These are phyloP conservation scores for Pyrgus malvae DNA, from an alignment of 2,888 invertebrate genomes.

Conservation along the genomic window DNA sequence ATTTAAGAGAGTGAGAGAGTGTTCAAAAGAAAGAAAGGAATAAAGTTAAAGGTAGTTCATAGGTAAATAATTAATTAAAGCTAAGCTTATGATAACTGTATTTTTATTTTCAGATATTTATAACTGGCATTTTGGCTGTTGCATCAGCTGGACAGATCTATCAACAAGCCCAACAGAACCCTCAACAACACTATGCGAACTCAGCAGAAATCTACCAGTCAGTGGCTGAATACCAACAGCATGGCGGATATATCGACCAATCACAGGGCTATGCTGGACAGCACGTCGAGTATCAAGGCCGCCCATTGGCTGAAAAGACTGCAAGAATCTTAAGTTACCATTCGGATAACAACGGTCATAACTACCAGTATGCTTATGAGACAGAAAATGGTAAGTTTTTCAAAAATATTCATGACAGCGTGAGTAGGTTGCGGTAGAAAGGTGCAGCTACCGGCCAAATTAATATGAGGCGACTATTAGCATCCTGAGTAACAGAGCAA, in stretches of 20 bases:
- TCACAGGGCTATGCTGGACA: slow-evolving; percentile 40
- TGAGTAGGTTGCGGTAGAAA: too few relatives aligned
- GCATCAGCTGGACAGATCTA: slow-evolving; percentile 57
- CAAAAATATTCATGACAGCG: too few relatives aligned
- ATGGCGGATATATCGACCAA: slow-evolving; percentile 48
- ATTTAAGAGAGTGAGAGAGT: too few relatives aligned
- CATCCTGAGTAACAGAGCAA: too few relatives aligned
- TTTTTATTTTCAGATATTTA: slow-evolving; percentile 48
- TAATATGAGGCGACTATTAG: too few relatives aligned
- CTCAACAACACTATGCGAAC: slow-evolving; percentile 42
- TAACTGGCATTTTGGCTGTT: slow-evolving; percentile 54
- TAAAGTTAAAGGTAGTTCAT: too few relatives aligned
- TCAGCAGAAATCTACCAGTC: slow-evolving; percentile 57
- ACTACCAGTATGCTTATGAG: slow-evolving; percentile 77
- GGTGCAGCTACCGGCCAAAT: too few relatives aligned
- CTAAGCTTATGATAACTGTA: too few relatives aligned
- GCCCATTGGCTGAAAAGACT: slow-evolving; percentile 44
- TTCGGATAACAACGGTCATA: slow-evolving; percentile 55
- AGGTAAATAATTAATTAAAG: too few relatives aligned
- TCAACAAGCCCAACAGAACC: slow-evolving; percentile 33
- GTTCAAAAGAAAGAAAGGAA: too few relatives aligned
- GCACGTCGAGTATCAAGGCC: slow-evolving; percentile 25
- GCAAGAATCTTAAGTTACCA: slow-evolving; percentile 58
- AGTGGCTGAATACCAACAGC: slow-evolving; percentile 51
- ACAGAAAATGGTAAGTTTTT: slow-evolving; percentile 84